Evolutionary conservation across 53 echinoderm and acorn worm genomes (phyloP), one percentile per base, ranked within the genome.

Genomic region (Henricia sp.): DNA sequence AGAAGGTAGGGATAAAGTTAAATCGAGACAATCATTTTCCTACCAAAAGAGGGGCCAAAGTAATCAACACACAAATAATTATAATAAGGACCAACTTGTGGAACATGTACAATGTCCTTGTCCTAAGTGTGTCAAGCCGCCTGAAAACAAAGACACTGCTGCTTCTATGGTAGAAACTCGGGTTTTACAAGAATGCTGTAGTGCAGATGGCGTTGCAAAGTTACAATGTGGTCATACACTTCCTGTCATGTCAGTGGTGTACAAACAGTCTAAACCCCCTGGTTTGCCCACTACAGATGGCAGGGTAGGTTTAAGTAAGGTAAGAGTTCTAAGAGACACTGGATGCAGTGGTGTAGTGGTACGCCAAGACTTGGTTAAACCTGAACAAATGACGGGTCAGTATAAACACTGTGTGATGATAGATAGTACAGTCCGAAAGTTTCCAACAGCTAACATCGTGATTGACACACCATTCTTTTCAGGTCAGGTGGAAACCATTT

Each of bases 301-400:
- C 27, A 9, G 10, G 10, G 2, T 58, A 25, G 58, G 58, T 58
- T 24, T 11, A 20, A 4, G 10, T 14, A 2, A 35, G 2, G 50
- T 30, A 16, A 46, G 4, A 8, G 43, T 46, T 6, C 72, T 71
- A 9, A 34, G 74, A n/a, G 74, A 74, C 35, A 52, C 52, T 19
- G 80, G 80, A 37, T 78, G 80, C 21, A 42, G 26, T 17, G 63
- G 80, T 33, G 52, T 62, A 24, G 80, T 78, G 3, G 28, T 78
- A 2, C 40, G 63, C 6, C 23, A 30, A 19, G 26, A 42, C 43
- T 63, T 78, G 25, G 64, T 52, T 56, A 14, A 3, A 19, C 26
- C 12, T 6, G 30, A 4, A 13, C 19, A 51, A 33, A 11, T 52
- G 13, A 38, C 52, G 6, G 51, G 74, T 1, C 29, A 19, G 14